These are phyloP conservation scores for Pipistrellus kuhlii DNA, from an alignment of 2,797 vertebrate species.

Conservation along the genomic window DNA sequence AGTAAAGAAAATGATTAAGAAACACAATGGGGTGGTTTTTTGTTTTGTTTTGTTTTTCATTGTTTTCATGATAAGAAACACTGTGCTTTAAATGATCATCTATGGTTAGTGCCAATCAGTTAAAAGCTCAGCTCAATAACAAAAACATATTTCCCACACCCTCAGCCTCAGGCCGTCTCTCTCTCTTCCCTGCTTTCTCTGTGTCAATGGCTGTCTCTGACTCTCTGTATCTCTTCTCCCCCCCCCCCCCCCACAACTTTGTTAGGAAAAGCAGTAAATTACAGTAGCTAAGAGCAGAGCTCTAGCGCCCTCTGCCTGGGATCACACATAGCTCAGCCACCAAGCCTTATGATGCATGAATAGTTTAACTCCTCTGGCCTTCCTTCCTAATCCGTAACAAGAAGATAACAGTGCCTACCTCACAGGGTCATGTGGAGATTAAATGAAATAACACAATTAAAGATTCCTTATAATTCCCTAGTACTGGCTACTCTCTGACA, in stretches of 20 bases:
- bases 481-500: background rate
- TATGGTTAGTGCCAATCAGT: background rate
- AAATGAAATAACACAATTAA: background rate
- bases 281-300: background rate
- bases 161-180: background rate
- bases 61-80: background rate
- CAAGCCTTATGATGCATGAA: background rate
- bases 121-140: background rate
- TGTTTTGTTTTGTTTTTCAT: background rate
- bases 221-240: background rate
- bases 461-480: background rate
- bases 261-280: background rate
- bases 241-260: background rate
- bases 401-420: background rate
- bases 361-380: background rate
- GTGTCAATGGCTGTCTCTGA: background rate
- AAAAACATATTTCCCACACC: background rate
- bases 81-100: background rate
- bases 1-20: background rate
- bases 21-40: background rate
- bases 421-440: background rate
- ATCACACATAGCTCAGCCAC: background rate
- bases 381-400: background rate
- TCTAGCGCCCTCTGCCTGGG: conserved; percentile 53
- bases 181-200: background rate